Conservation (phyloP, 2,113 vertebrate species). For the Cettia cetti region DNA sequence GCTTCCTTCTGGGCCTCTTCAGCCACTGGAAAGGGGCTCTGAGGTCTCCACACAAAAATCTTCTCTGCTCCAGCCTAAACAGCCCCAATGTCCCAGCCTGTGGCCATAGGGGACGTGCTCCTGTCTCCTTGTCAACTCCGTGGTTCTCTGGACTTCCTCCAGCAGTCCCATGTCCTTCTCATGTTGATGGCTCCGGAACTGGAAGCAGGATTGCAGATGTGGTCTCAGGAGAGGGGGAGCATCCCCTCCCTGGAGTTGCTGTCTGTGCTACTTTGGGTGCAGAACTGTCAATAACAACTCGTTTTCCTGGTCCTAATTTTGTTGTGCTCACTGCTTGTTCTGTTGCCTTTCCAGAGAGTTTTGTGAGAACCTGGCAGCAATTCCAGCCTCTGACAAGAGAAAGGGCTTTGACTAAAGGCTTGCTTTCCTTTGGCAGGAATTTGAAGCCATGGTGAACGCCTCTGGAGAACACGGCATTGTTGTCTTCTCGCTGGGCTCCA, state of each 20-base stretch:
- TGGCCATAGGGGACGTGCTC: not conserved
- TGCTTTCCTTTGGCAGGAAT: conserved; percentile 75
- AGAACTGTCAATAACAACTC: not conserved
- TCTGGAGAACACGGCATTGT: conserved; percentile 89
- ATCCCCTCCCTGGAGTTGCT: not conserved
- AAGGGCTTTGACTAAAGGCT: not conserved
- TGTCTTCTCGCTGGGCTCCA: conserved; percentile 89
- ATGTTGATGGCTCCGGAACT: rapidly evolving
- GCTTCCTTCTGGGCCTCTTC: not conserved
- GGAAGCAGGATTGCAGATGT: not conserved
- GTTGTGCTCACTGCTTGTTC: not conserved
- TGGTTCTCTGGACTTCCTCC: not conserved
- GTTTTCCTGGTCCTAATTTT: not conserved
- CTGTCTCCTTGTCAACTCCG: not conserved
- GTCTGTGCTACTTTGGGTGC: not conserved
- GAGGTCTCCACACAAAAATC: not conserved
- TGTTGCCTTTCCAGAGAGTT: not conserved
- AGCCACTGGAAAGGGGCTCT: not conserved
- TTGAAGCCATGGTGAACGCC: conserved; percentile 84
- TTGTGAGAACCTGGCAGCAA: rapidly evolving
- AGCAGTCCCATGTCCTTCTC: not conserved
- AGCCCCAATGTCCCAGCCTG: not conserved
- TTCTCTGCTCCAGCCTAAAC: not conserved
- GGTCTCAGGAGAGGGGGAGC: not conserved
- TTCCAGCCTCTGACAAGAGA: not conserved